Conservation (phyloP, 23 tunicate species). For the Botrylloides violaceus region DNA sequence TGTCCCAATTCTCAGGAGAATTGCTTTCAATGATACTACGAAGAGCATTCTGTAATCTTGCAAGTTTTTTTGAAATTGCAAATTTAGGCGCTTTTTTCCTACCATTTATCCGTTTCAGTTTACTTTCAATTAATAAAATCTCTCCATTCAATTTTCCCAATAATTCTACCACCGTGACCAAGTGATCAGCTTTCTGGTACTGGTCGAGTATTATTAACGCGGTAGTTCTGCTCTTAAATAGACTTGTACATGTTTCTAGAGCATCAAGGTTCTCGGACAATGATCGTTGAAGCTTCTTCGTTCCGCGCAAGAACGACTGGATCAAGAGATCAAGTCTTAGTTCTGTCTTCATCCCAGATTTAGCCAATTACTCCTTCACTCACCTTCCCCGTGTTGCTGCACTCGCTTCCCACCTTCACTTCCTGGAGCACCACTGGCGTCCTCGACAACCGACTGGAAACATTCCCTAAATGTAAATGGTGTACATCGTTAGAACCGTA, state of each 20-base stretch:
- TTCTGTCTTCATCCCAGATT: neutral
- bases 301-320: neutral
- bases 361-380: no score
- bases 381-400: no score
- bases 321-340: neutral
- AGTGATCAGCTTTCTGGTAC: neutral
- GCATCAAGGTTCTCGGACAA: neutral
- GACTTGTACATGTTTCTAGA: neutral
- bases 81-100: neutral
- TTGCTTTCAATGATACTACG: neutral
- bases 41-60: neutral
- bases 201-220: neutral
- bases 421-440: neutral
- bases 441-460: neutral
- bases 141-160: neutral
- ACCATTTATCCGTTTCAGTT: neutral
- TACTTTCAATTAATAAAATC: neutral
- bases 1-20: neutral
- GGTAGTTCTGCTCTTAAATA: neutral
- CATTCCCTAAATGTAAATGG: no score
- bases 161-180: neutral
- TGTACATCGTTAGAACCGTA: no score
- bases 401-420: neutral
- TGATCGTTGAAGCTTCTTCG: neutral
- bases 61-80: neutral